Conservation (phyloP, 2,113 vertebrate genomes). For the Oreochromis spilurus region DNA sequence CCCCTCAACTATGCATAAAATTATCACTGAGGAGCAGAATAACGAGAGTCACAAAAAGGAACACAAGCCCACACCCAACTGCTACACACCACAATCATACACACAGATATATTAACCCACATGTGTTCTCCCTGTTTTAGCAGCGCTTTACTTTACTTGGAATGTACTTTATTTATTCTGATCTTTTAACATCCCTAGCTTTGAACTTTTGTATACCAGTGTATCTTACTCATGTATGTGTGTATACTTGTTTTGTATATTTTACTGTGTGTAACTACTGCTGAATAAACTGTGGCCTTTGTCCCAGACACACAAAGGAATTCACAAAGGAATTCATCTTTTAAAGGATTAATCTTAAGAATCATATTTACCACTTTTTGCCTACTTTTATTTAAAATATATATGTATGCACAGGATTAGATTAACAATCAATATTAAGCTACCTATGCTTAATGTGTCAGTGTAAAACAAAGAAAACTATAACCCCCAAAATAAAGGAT, state of each 20-base stretch:
- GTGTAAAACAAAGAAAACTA: background rate
- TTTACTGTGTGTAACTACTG: background rate
- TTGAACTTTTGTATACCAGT: background rate
- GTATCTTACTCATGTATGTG: background rate
- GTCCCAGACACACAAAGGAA: background rate
- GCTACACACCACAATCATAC: background rate
- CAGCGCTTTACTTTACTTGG: background rate
- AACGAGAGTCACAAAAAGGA: background rate
- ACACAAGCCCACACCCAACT: background rate
- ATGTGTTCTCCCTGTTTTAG: background rate
- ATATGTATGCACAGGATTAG: background rate
- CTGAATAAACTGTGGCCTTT: background rate
- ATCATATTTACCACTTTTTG: background rate
- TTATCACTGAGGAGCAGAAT: conserved; percentile 67
- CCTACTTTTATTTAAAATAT: background rate
- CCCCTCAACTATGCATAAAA: conserved; percentile 76
- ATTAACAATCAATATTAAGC: background rate
- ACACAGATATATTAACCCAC: background rate
- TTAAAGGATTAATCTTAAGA: background rate
- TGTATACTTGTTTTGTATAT: background rate
- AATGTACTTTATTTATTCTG: background rate
- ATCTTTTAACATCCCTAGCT: background rate
- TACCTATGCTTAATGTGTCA: background rate
- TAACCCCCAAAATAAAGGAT: background rate
- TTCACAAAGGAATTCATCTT: background rate